Evolutionary conservation across 2,797 vertebrate genomes (phyloP), one percentile per base, ranked within the genome.

Genomic region (Karalla daura): DNA sequence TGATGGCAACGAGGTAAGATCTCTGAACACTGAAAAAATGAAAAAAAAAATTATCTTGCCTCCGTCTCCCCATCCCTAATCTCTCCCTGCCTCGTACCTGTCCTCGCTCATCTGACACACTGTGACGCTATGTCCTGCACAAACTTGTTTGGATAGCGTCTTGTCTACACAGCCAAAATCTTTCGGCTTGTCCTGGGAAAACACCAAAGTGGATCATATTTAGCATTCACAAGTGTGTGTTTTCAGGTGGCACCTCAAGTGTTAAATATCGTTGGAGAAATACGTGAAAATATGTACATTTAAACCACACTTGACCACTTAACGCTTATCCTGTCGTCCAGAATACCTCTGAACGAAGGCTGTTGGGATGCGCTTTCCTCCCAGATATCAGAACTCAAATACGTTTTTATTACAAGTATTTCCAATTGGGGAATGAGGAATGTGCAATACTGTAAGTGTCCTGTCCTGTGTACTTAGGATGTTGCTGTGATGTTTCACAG

Each of bases 1-100:
- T 61, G 97, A 99, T 73, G 97, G 97, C 49, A 95, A 88, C 76
- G 94, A 96, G 91, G 97, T 98, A 91, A 93, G 94, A 94, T 52
- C 25, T 12, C 1, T 21, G 6, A 12, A n/a, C n/a, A n/a, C n/a
- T n/a, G n/a, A n/a, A n/a, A n/a, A n/a, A n/a, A n/a, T n/a, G n/a
- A n/a, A n/a, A n/a, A n/a, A n/a, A n/a, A n/a, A n/a, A n/a, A n/a
- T n/a, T n/a, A n/a, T n/a, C 39, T 25, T 0, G 0, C 0, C 4
- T 36, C 18, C 23, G 14, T 46, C 2, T 11, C 37, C n/a, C 35
- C 21, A n/a, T 66, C 24, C 18, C 2, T 0, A 3, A 39, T 25
- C 6, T 73, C n/a, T 46, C 17, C 3, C 3, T 36, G 15, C 7
- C 18, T 18, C 17, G 20, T 25, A 18, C 11, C 6, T 55, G 44